Base-by-base conservation (phyloP, 2,797 vertebrate genomes). In the Galaxias olidus region DNA sequence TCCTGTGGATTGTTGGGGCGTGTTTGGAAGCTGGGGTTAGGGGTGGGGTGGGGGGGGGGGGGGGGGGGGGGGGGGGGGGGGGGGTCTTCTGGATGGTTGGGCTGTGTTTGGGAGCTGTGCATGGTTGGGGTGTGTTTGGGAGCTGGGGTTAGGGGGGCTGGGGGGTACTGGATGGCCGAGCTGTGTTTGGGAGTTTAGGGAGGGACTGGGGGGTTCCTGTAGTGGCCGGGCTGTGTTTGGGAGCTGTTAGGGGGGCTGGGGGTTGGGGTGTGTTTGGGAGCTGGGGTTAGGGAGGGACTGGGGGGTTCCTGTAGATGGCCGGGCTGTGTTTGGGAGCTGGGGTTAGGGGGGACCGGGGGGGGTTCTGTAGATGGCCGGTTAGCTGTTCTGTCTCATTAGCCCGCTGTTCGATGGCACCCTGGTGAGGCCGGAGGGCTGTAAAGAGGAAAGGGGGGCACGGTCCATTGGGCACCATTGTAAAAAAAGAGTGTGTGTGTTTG, bases 351-450 rank as follows among this genome's bases (percentile, higher is more conserved):
- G n/a, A n/a, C n/a, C 49, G 67, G 75, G 47, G 59, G 52, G 68
- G 45, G 40, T 62, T 59, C 47, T n/a, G n/a, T n/a, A 11, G 72
- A 66, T n/a, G 77, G 75, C 59, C 83, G 73, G 69, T 86, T 87
- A 85, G 81, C 75, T 81, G 85, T 85, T 91, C 84, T 82, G 86
- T 87, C 80, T 83, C 89, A 89, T 90, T 91, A 88, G 81, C 18
- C 1, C 63, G 59, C 71, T 73, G 69, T 68, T 87, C 67, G 74
- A 87, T 87, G 74, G 74, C 55, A 56, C 69, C 65, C 60, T 78
- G 63, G 57, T 66, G 71, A 59, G 71, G 78, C 69, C 66, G 71
- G 73, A 58, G 63, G 67, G 80, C 71, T 77, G 73, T 77, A 76
- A 74, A 75, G 81, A 73, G 58, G 78, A 70, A 79, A 61, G 14